phyloP scores from a whole-genome alignment of 2,797 vertebrate genomes.

The Eutrigla gurnardus region DNA sequence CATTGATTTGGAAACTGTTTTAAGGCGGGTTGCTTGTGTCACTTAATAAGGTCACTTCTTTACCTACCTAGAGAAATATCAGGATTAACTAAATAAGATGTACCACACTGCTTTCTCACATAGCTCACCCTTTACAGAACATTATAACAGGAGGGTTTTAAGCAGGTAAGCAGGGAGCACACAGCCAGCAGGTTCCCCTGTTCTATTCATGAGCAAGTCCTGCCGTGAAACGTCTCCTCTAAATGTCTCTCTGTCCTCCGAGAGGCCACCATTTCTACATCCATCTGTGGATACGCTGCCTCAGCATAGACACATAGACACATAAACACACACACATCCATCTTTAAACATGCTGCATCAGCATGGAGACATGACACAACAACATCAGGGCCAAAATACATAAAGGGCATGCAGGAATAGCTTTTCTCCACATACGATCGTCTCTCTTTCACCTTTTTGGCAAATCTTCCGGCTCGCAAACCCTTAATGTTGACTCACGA shows the following conservation, averaged over 20 bases:
- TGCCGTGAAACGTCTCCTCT: slow-evolving; percentile 68
- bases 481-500: background rate
- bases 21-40: background rate
- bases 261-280: slow-evolving; percentile 72
- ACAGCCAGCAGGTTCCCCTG: slow-evolving; percentile 58
- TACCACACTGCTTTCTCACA: slow-evolving; percentile 45
- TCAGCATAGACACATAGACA: slow-evolving; percentile 65
- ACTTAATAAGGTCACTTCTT: background rate
- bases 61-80: slow-evolving; percentile 3
- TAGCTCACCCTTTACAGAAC: slow-evolving; percentile 38
- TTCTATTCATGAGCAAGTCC: slow-evolving; percentile 37
- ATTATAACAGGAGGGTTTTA: slow-evolving; percentile 59
- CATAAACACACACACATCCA: slow-evolving; percentile 60
- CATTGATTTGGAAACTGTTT: background rate
- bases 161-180: slow-evolving; percentile 43
- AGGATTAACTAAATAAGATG: slow-evolving; percentile 42
- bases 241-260: slow-evolving; percentile 78
- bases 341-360: slow-evolving; percentile 78
- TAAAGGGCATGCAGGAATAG: slow-evolving; percentile 71
- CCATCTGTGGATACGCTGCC: slow-evolving; percentile 77
- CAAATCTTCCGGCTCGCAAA: background rate
- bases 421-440: slow-evolving; percentile 14
- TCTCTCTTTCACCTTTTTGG: slow-evolving; percentile 43
- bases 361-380: slow-evolving; percentile 77
- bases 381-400: slow-evolving; percentile 68